Evolutionary conservation across 2,113 vertebrate genomes (phyloP), one percentile per base, ranked within the genome.

Genomic region (Leptosomus discolor): DNA sequence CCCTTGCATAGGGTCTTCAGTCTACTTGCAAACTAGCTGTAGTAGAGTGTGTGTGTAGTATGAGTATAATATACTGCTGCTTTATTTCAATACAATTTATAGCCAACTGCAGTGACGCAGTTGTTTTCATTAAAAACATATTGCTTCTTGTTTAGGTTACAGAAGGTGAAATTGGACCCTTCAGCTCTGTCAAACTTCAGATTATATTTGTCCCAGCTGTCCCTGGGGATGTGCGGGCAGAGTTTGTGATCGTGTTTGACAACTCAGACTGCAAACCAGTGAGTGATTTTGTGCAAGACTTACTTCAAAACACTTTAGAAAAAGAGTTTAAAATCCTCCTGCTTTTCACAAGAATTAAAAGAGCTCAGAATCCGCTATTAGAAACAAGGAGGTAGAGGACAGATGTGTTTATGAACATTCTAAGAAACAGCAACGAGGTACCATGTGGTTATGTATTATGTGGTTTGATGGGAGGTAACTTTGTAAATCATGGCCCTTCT

Each of bases 161-260:
- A 39, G 97, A 98, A 74, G 99, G 98, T 15, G 98, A 99, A 39
- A 97, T 99, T 8, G 97, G 97, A 82, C 98, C 99, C 63, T 99
- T 99, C 96, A 94, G 98, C 92, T 98, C 98, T 14, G 24, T 99
- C 96, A 98, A 97, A 78, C 97, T 99, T 74, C 98, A 99, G 8
- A 5, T 99, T 24, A 5, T 98, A 26, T 99, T 99, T 97, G 98
- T 97, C 14, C 99, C 99, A 9, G 91, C 97, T 9, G 18, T 98
- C 82, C 99, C 99, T 13, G 99, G 99, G 86, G 96, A 97, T 0
- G 94, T 93, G 41, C 97, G 61, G 50, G 91, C 98, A 68, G 97
- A 96, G 37, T 99, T 99, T 96, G 94, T 98, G 90, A 98, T 99
- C 36, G 7, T 43, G 8, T 99, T 99, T 97, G 98, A 98, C 65